Conservation (phyloP, 2,888 invertebrate genomes). For the Caenorhabditis doughertyi region DNA sequence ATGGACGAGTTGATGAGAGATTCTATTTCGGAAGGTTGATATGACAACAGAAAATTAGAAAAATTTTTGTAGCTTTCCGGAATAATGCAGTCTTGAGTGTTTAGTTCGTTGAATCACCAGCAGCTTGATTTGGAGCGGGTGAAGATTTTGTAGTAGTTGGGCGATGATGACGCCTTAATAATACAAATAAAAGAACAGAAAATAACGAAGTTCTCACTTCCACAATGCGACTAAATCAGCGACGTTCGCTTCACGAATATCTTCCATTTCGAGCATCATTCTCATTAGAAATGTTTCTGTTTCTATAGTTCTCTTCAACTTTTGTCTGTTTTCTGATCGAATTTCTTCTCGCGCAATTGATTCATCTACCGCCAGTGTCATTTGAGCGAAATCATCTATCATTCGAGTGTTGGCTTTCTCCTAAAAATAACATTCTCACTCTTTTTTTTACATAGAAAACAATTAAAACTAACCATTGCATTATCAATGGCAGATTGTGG, state of each 20-base stretch:
- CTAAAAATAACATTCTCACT: constrained; percentile 13
- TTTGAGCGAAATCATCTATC: constrained; percentile 30
- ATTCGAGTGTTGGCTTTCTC: constrained; percentile 46
- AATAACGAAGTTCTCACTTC: constrained; percentile 5
- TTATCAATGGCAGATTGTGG: constrained; percentile 34
- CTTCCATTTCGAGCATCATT: constrained; percentile 54
- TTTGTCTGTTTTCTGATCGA: constrained; percentile 38
- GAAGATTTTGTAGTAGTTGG: not conserved
- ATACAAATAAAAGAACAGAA: not conserved
- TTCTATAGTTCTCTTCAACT: constrained; percentile 44
- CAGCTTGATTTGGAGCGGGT: constrained; percentile 11
- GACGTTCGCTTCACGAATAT: constrained; percentile 45
- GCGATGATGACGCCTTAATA: constrained; percentile 27
- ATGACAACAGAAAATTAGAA: constrained; percentile 6
- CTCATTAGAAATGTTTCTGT: constrained; percentile 52
- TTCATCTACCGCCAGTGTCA: constrained; percentile 45
- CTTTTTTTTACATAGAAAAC: too few species aligned
- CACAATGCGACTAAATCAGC: constrained; percentile 32
- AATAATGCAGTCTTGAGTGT: not conserved
- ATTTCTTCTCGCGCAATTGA: constrained; percentile 45
- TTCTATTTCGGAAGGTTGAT: not conserved
- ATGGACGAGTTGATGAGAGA: constrained; percentile 35
- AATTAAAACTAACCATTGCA: constrained; percentile 19
- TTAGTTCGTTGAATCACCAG: constrained; percentile 27
- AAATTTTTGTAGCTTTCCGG: not conserved